Evolutionary conservation across 2,888 invertebrate genomes (phyloP).

Genomic region (Drosophila crucigera): DNA sequence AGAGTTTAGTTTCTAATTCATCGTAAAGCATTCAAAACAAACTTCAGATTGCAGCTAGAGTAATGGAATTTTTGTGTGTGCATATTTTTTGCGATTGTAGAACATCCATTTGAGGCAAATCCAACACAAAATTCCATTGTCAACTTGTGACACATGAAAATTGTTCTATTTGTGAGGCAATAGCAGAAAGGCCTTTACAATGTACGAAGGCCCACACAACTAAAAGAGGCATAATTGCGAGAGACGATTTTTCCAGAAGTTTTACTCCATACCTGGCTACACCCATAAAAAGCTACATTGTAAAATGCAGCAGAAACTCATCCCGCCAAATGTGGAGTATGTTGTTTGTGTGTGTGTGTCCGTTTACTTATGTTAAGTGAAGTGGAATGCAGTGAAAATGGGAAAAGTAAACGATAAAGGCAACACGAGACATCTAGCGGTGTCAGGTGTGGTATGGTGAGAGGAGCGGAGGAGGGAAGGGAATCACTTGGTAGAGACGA

Average conservation of each 20-base stretch:
- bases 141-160: background rate
- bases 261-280: background rate
- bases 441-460: background rate
- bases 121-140: background rate
- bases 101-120: background rate
- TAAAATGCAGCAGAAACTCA: background rate
- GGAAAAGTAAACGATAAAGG: conserved; percentile 29
- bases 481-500: background rate
- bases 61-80: background rate
- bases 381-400: conserved; percentile 68
- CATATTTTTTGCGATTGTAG: background rate
- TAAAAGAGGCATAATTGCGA: background rate
- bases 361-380: conserved; percentile 61
- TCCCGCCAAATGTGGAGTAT: background rate
- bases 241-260: background rate
- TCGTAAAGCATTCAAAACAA: background rate
- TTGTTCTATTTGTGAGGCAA: background rate
- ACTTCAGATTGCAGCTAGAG: background rate
- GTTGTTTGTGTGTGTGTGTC: conserved; percentile 3
- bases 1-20: background rate
- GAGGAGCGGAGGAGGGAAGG: background rate
- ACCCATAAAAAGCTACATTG: background rate
- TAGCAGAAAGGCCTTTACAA: background rate
- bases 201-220: too few relatives aligned
- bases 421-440: conserved; percentile 29